phyloP scores from a whole-genome alignment of 2,113 vertebrate species.

The Lethenteron camtschaticum region DNA sequence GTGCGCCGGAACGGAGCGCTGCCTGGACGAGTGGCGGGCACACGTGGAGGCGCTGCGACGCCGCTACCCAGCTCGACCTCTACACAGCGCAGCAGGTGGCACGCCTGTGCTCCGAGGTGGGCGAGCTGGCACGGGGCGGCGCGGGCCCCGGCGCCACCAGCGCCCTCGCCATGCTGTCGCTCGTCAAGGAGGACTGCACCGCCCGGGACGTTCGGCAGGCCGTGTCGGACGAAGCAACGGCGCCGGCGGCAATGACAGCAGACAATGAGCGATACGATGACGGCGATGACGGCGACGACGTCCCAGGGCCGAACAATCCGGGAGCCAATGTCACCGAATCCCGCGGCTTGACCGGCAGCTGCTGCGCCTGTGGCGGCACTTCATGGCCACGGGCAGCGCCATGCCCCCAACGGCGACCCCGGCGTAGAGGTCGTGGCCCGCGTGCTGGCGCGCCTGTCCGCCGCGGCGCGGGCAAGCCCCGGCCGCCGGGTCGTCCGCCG shows the following conservation, averaged over 20 bases:
- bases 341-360: too few relatives aligned
- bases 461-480: neutral
- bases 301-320: too few relatives aligned
- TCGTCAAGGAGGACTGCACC: conserved; percentile 36
- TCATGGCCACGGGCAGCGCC: too few relatives aligned
- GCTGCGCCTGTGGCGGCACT: too few relatives aligned
- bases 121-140: conserved; percentile 12
- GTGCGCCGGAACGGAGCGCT: too few relatives aligned
- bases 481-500: conserved; percentile 15
- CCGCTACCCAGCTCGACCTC: conserved; percentile 31
- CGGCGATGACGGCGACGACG: too few relatives aligned
- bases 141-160: conserved; percentile 15
- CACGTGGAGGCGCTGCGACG: too few relatives aligned
- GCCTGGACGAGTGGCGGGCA: too few relatives aligned
- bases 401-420: too few relatives aligned
- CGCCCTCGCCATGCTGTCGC: conserved; percentile 60
- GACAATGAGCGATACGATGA: too few relatives aligned
- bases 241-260: too few relatives aligned
- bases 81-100: conserved; percentile 73
- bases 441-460: conserved; percentile 32
- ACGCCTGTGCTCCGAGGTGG: conserved; percentile 38
- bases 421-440: conserved; percentile 29
- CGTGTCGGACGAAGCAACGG: conserved; percentile 13
- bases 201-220: conserved; percentile 17
- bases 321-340: too few relatives aligned